Base-by-base conservation (phyloP, 2,797 vertebrate genomes). In the Gambelia wislizenii region DNA sequence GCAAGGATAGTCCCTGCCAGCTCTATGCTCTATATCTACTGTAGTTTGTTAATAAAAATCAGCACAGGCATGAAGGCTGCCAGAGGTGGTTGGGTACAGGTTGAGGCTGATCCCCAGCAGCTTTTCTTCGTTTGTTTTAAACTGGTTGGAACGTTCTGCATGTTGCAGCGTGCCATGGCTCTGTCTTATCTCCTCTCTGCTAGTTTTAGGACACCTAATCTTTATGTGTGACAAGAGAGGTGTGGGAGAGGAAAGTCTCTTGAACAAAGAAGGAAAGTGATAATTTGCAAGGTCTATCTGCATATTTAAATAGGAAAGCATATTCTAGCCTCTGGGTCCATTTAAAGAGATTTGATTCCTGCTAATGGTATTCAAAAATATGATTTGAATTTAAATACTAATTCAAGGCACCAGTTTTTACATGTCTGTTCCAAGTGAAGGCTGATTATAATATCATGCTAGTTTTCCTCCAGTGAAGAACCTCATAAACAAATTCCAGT, bases 231-330 rank as follows among this genome's bases (percentile, higher is more conserved):
- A 90, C 87, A 49, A 91, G 76, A 42, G 79, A 89, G 86, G 42
- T 87, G 70, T 72, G 83, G 89, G 93, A 80, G 85, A 92, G 92
- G 91, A 13, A 95, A 93, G 42, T 92, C 91, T 83, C 91, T 91
- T 88, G 84, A 91, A 75, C 72, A 91, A 89, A 90, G 36, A 89
- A 75, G 78, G 84, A 87, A 89, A 92, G 74, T 47, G 70, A 84
- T 87, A 91, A 33, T 87, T 69, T 83, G 70, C 49, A 87, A 30
- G 59, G 61, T 64, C 27, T 7, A 67, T 72, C 47, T 36, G 10
- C 39, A 79, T 44, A 85, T 85, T 82, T 72, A 72, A 72, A 70
- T 33, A 67, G 47, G 56, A 33, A 86, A 52, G 87, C 74, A 77
- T 44, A 86, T 2, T 0, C 0, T 67, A 76, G 78, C 59, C 49